phyloP scores from a whole-genome alignment of 2,113 vertebrate genomes.

The Notarius quadriscutis region DNA sequence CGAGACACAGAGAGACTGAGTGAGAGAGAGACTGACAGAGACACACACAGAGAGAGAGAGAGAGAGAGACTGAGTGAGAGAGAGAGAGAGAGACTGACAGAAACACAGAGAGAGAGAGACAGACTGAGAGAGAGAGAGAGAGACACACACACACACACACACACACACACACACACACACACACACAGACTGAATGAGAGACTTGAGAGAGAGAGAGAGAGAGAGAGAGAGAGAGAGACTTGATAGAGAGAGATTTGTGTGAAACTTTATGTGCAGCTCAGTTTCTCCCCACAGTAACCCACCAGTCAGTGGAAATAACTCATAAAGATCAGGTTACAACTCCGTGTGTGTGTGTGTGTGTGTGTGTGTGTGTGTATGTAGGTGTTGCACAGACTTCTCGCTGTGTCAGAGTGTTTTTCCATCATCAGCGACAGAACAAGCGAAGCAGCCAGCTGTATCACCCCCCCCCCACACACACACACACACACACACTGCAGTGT shows the following conservation, averaged over 20 bases:
- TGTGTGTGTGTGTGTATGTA: neutral
- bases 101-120: neutral
- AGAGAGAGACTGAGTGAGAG: neutral
- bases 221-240: neutral
- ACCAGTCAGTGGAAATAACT: neutral
- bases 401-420: conserved; percentile 39
- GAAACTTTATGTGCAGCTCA: neutral
- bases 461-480: too few species aligned
- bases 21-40: neutral
- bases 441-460: neutral
- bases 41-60: neutral
- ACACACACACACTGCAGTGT: too few species aligned
- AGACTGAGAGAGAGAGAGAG: neutral
- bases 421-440: conserved; percentile 31
- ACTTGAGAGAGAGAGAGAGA: too few species aligned
- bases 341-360: conserved; percentile 8
- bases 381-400: conserved; percentile 26
- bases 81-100: neutral
- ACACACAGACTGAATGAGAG: neutral
- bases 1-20: neutral
- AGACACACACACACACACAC: neutral
- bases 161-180: neutral
- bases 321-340: neutral
- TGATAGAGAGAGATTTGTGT: neutral
- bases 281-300: neutral